A percentile compares a stretch with the other conserved stretches of the same genome.
phyloP scores from a whole-genome alignment of 1,140 invertebrate species.

The Lepidostoma basale region DNA sequence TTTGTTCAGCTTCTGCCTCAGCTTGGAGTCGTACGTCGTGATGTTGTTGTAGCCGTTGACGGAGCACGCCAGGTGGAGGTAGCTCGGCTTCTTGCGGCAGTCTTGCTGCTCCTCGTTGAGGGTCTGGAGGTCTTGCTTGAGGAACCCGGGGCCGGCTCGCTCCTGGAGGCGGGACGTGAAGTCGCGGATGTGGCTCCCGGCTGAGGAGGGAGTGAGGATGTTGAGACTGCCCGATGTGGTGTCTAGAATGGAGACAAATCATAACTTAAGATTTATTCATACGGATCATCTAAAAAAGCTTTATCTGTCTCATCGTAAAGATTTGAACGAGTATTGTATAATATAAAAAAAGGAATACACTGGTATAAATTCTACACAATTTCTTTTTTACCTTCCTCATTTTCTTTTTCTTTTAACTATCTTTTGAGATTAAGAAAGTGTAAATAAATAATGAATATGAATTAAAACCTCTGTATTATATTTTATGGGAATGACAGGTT shows the following conservation, averaged over 20 bases:
- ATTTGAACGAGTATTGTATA: too few relatives aligned
- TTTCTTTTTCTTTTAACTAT: too few relatives aligned
- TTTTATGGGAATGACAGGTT: too few relatives aligned
- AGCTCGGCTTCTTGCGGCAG: slow-evolving; percentile 72
- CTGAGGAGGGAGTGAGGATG: slow-evolving; percentile 64
- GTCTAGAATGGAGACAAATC: slow-evolving; percentile 51
- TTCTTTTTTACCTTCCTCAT: too few relatives aligned
- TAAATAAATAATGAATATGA: too few relatives aligned
- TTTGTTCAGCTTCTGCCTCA: slow-evolving; percentile 71
- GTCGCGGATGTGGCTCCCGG: slow-evolving; percentile 63
- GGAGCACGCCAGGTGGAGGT: slow-evolving; percentile 85
- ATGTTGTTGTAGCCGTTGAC: slow-evolving; percentile 88
- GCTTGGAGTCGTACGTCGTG: slow-evolving; percentile 80
- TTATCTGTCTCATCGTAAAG: too few relatives aligned
- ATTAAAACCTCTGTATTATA: too few relatives aligned
- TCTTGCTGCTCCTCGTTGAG: slow-evolving; percentile 42
- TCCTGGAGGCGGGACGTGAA: slow-evolving; percentile 64
- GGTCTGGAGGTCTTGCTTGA: slow-evolving; percentile 48
- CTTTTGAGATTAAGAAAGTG: too few relatives aligned
- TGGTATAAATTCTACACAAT: too few relatives aligned
- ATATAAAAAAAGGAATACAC: too few relatives aligned
- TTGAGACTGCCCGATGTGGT: slow-evolving; percentile 63
- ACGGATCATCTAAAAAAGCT: too few relatives aligned
- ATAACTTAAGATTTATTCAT: background rate
- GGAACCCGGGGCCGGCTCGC: slow-evolving; percentile 53